Evolutionary conservation across 2,888 invertebrate genomes (phyloP).

Genomic region (Hydrotaea cyrtoneurina): DNA sequence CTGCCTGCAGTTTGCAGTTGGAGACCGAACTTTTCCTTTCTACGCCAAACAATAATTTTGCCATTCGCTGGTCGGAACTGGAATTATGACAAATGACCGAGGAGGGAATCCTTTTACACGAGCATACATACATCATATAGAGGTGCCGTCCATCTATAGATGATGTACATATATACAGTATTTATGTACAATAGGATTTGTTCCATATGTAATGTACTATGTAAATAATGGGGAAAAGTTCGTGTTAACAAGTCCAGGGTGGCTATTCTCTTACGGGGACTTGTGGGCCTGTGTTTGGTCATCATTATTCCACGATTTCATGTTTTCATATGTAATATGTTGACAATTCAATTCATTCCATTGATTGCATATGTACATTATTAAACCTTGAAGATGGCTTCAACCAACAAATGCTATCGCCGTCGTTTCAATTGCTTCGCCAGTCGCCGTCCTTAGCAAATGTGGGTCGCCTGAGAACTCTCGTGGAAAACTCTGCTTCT

Average conservation of each 20-base stretch:
- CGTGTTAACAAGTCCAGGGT: background rate
- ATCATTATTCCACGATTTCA: background rate
- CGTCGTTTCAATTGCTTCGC: constrained; percentile 18
- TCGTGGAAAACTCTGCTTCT: constrained; percentile 13
- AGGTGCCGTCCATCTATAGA: background rate
- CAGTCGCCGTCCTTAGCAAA: constrained; percentile 20
- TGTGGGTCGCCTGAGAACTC: constrained; percentile 13
- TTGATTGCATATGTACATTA: constrained; percentile 14
- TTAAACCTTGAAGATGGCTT: constrained; percentile 41
- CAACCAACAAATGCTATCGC: constrained; percentile 12
- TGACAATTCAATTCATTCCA: constrained; percentile 33
- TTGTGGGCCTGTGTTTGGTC: background rate
- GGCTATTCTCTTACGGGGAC: background rate
- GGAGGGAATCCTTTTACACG: background rate
- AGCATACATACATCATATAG: background rate
- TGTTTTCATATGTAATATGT: constrained; percentile 20
- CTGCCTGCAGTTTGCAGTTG: background rate
- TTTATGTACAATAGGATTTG: background rate
- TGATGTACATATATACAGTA: background rate
- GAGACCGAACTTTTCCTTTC: background rate
- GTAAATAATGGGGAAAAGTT: background rate
- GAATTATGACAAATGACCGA: background rate
- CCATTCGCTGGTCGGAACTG: background rate
- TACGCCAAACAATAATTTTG: too few relatives aligned
- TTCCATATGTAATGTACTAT: constrained; percentile 9